Percentiles rank a stretch among this genome's conserved stretches.
Conservation (phyloP, 2,888 invertebrate genomes). For the Homarus gammarus region DNA sequence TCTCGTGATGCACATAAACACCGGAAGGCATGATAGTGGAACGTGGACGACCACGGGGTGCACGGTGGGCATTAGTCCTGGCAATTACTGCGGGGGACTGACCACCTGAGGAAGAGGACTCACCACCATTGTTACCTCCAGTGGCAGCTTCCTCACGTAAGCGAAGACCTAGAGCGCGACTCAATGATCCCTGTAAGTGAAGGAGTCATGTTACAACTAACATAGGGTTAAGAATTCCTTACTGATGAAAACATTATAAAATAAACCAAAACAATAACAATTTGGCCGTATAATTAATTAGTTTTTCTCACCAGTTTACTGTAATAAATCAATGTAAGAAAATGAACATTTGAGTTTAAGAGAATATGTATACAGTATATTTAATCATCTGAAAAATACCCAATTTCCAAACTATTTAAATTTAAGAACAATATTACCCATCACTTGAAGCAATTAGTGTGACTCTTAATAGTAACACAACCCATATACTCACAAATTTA, state of each 20-base stretch:
- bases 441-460: too few species aligned
- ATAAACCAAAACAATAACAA: background rate
- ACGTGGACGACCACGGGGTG: constrained; percentile 63
- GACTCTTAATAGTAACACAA: too few species aligned
- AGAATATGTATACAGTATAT: too few species aligned
- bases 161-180: constrained; percentile 85
- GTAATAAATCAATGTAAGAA: too few species aligned
- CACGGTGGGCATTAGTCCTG: constrained; percentile 42
- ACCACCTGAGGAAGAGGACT: constrained; percentile 57
- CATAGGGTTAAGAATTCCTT: background rate
- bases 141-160: constrained; percentile 77
- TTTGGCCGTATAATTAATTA: too few species aligned
- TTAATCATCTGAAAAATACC: too few species aligned
- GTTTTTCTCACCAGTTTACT: too few species aligned
- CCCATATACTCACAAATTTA: too few species aligned
- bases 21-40: constrained; percentile 78
- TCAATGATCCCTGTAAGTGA: constrained; percentile 85
- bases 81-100: constrained; percentile 48
- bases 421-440: too few species aligned
- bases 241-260: background rate
- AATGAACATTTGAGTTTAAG: too few species aligned
- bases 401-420: too few species aligned
- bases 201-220: background rate
- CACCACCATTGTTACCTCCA: constrained; percentile 50
- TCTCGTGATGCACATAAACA: constrained; percentile 78